These are phyloP conservation scores for Himalopsyche japonica DNA, from an alignment of 2,888 invertebrate species.

Conservation along the genomic window DNA sequence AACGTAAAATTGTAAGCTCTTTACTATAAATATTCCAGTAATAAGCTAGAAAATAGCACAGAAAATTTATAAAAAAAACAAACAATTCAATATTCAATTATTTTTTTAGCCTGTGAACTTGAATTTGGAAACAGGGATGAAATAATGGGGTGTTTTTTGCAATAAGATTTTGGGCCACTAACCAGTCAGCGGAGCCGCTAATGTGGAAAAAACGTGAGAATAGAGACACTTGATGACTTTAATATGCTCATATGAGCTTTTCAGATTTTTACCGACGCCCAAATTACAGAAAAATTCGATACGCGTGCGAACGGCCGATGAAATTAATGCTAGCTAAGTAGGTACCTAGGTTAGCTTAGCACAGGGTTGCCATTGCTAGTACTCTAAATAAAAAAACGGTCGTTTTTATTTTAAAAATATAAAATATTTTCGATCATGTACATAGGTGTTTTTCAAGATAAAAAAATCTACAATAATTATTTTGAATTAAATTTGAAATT, in stretches of 20 bases:
- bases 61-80: conserved; percentile 5
- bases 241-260: conserved; percentile 7
- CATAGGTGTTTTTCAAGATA: no score
- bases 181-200: not conserved
- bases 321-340: conserved; percentile 7
- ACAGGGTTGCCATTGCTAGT: not conserved
- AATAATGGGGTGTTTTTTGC: conserved; percentile 16
- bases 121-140: conserved; percentile 22
- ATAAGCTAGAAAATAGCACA: not conserved
- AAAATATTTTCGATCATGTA: no score
- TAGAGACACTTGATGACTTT: conserved; percentile 2
- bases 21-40: not conserved
- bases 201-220: not conserved
- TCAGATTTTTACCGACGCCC: conserved; percentile 34
- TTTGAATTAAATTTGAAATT: no score
- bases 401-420: no score
- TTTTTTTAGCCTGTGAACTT: conserved; percentile 6
- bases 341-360: not conserved
- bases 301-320: conserved; percentile 17
- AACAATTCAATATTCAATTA: conserved; percentile 12
- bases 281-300: conserved; percentile 30
- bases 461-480: no score
- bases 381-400: no score
- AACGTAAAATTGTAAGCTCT: not conserved
- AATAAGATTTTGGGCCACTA: not conserved